phyloP scores from a whole-genome alignment of 2,797 vertebrate species.

The Ctenosaura bakeri region DNA sequence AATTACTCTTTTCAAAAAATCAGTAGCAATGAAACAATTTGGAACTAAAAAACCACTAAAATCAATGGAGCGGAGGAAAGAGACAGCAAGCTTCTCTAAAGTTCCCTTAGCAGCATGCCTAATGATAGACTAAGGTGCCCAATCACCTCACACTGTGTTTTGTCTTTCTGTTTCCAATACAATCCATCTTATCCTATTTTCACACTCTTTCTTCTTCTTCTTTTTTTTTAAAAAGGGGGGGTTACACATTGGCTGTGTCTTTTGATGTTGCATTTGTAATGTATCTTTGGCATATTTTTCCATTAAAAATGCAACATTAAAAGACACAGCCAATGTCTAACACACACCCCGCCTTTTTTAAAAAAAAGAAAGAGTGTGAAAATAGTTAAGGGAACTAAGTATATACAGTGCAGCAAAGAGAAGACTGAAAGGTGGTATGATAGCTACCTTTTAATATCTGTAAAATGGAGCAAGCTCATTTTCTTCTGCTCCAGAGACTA shows the following conservation, averaged over 20 bases:
- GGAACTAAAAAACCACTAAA: neutral
- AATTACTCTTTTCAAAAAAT: slow-evolving; percentile 11
- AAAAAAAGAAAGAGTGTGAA: too few relatives aligned
- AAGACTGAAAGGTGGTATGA: too few relatives aligned
- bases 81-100: neutral
- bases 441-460: too few relatives aligned
- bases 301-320: too few relatives aligned
- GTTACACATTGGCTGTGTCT: neutral
- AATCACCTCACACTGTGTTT: neutral
- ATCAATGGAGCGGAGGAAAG: neutral
- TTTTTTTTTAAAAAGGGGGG: too few relatives aligned
- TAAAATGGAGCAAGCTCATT: too few relatives aligned
- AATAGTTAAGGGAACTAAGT: too few relatives aligned
- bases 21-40: neutral
- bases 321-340: too few relatives aligned
- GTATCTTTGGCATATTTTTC: too few relatives aligned
- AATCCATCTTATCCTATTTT: neutral
- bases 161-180: neutral
- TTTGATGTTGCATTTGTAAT: neutral
- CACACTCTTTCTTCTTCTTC: neutral
- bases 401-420: too few relatives aligned
- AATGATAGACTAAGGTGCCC: neutral
- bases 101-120: neutral
- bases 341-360: too few relatives aligned
- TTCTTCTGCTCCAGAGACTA: too few relatives aligned